phyloP scores from a whole-genome alignment of 2,113 vertebrate genomes.

The Mixornis gularis region DNA sequence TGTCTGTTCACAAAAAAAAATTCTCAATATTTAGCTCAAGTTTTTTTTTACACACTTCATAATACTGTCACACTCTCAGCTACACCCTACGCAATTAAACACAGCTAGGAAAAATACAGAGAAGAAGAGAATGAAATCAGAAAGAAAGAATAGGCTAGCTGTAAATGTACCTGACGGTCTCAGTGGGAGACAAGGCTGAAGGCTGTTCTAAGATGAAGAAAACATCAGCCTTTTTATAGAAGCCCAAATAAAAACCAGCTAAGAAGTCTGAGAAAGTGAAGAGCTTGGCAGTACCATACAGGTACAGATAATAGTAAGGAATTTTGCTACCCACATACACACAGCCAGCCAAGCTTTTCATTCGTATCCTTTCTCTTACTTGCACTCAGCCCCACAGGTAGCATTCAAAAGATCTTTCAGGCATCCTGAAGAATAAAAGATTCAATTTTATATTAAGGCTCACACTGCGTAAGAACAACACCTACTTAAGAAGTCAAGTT shows the following conservation, averaged over 20 bases:
- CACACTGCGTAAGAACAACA: not conserved
- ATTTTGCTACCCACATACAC: not conserved
- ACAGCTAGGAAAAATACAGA: not conserved
- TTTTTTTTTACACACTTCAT: not conserved
- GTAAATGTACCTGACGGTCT: not conserved
- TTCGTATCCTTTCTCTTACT: constrained; percentile 7
- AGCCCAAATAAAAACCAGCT: not conserved
- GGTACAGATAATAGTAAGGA: not conserved
- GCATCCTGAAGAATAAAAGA: not conserved
- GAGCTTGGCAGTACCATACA: not conserved
- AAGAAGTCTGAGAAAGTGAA: not conserved
- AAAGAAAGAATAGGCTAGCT: not conserved
- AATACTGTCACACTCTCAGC: not conserved
- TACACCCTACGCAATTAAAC: not conserved
- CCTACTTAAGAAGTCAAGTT: not conserved
- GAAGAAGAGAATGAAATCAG: not conserved
- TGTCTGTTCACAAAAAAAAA: not conserved
- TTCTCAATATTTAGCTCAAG: not conserved
- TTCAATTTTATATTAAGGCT: not conserved
- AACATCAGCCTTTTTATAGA: not conserved
- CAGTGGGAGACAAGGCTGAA: not conserved
- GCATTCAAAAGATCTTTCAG: not conserved
- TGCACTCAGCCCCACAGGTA: not conserved
- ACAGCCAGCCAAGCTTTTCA: not conserved
- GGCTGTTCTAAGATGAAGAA: not conserved